Evolutionary conservation across 2,888 invertebrate genomes (phyloP), one percentile per base, ranked within the genome.

Genomic region (Ornithoptera priamus): DNA sequence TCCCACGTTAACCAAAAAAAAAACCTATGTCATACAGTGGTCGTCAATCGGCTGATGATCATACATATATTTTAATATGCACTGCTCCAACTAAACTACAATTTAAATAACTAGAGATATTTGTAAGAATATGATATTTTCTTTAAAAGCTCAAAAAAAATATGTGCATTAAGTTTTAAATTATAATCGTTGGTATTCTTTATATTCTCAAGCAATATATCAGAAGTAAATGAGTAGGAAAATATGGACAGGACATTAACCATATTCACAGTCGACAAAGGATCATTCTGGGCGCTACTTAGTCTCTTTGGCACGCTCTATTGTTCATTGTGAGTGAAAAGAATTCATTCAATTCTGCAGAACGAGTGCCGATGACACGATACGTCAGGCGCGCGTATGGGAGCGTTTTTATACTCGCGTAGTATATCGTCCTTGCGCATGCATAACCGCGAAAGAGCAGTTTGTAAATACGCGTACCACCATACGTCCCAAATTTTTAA

Each of bases 241-340:
- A 20, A 57, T 57, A 57, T 20, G 57, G 42, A 62, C 53, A 17
- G 66, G 50, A 62, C 62, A 66, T 63, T 62, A 73, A 68, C 72
- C 72, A 72, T 72, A 73, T 75, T 74, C 74, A 72, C 62, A 68
- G 70, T 74, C 67, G 70, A 79, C 77, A 78, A 77, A 76, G 74
- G 76, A 69, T 75, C 75, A 75, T 76, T 78, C 77, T 74, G 76
- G 73, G 75, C 76, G 74, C 75, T 65, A 72, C 70, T 71, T 72
- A 72, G 74, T 72, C 71, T 70, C 70, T 71, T 69, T 70, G 71
- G 66, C 81, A 81, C 81, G 80, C 80, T 80, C 84, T 85, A 88
- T 89, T 90, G 88, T 89, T 81, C 86, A 88, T 89, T 89, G 87
- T 88, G 75, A 77, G 64, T 79, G 76, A 77, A 80, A 85, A 83